These are phyloP conservation scores for Gnathonemus echidnorhynchus DNA, from an alignment of 2,113 vertebrate species.

Conservation along the genomic window DNA sequence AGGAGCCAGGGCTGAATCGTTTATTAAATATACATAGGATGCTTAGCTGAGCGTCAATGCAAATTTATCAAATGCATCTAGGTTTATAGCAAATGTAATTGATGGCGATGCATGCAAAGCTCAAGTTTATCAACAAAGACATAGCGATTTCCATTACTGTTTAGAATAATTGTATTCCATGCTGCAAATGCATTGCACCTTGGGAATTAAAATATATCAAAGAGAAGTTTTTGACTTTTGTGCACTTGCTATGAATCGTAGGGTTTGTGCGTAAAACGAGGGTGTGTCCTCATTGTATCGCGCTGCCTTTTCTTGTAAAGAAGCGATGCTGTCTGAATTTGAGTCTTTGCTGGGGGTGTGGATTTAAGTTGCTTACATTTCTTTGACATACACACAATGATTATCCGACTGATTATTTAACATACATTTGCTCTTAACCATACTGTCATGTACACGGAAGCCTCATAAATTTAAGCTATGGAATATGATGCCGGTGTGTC, in stretches of 20 bases:
- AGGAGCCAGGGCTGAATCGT: background rate
- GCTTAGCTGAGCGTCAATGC: background rate
- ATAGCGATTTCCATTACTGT: background rate
- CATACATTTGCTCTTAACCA: background rate
- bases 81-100: background rate
- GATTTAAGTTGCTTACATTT: background rate
- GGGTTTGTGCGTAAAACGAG: background rate
- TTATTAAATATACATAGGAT: background rate
- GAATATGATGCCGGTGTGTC: background rate
- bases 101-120: background rate
- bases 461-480: background rate
- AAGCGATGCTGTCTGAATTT: background rate
- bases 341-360: background rate
- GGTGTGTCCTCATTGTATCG: background rate
- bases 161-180: background rate
- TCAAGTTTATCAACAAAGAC: background rate
- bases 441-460: background rate
- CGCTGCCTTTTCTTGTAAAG: background rate
- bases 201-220: background rate
- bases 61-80: background rate
- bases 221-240: background rate
- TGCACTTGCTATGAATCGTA: background rate
- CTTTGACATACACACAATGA: background rate
- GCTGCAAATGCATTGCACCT: background rate
- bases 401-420: background rate